Base-by-base conservation (phyloP, 1,140 invertebrate genomes). In the Macrotrachela quadricornifera region DNA sequence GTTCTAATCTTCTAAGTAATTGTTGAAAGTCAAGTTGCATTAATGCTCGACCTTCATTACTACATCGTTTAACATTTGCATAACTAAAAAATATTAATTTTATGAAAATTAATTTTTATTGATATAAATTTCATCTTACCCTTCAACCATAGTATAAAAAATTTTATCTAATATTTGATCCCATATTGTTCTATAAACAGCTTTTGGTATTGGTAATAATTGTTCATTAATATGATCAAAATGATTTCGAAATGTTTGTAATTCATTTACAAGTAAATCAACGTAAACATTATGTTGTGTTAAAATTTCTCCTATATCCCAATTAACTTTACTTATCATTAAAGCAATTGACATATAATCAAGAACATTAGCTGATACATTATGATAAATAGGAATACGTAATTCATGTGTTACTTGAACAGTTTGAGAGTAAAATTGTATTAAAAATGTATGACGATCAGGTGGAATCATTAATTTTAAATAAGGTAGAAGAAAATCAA, bases 21-120 rank as follows among this genome's bases (percentile, higher is more conserved):
- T 96, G 90, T 18, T 87, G 85, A 67, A 88, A 95, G 74, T 97
- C 92, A 6, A 97, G 72, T 64, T 94, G 88, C 91, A 97, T 97
- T 4, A 96, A 66, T 0, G 85, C 91, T 55, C 91, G 71, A 1
- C 92, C 92, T 58, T 86, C 88, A 59, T 88, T 88, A 0, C 86
- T 85, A 71, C 92, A 97, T 66, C 91, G 92, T 59, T 82, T 85
- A 1, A 82, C 82, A 62, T 77, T 79, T 10, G 85, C 79, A 71
- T 85, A 92, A 9, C 81, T 83, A 57, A 13, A 70, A 62, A 54
- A 36, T 11, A 49, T n/a, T 13, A 51, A 11, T 16, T 37, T 51
- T 41, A 50, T 50, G 41, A 16, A 43, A 11, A 51, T 44, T 37
- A 36, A 44, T 21, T 44, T 12, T 6, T 3, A 4, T 18, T 15